Evolutionary conservation across 37 sponge, comb jelly and placozoan species (phyloP), one percentile per base, ranked within the genome.

Genomic region (Tethya wilhelma): DNA sequence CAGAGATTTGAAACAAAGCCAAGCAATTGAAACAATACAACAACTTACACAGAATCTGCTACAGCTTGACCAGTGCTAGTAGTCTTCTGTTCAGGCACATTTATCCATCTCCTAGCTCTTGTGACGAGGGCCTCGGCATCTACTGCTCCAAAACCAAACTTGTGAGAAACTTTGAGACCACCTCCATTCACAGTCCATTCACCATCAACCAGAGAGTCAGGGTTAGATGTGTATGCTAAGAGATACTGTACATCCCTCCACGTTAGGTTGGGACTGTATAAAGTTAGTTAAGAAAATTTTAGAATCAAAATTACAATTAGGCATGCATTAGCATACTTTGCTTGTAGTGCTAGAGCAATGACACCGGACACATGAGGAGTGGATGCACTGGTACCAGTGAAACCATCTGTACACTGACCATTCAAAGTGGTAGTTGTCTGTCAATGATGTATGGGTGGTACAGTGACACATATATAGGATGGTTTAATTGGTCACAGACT

Each of bases 161-260:
- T 49, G 49, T 83, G 89, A 41, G 81, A 87, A 45, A 88, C 79
- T 6, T 34, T 37, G 28, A 73, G 82, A 25, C 98, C 98, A 42
- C 84, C 91, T 68, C 82, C 93, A 67, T 98, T 98, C 31, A 70
- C 80, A 36, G 20, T 55, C 93, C 91, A 93, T 56, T 72, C 62
- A 5, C 53, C 59, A 2, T 14, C 33, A 12, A 44, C 45, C 59
- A 89, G 66, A 12, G 19, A 28, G 31, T 49, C 30, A 41, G 79
- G 44, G 38, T 80, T 74, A 5, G 90, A 90, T 62, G 93, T 87
- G 40, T 83, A 79, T 14, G 75, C 93, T 12, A 94, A 64, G 19
- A 97, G 74, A 71, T 97, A 90, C 90, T 97, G 98, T 20, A 94
- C 86, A 69, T 97, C 98, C 38, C 98, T 40, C 98, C 98, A 97